Base-by-base conservation (phyloP, 2,797 vertebrate species). In the Tarsius wallacei region DNA sequence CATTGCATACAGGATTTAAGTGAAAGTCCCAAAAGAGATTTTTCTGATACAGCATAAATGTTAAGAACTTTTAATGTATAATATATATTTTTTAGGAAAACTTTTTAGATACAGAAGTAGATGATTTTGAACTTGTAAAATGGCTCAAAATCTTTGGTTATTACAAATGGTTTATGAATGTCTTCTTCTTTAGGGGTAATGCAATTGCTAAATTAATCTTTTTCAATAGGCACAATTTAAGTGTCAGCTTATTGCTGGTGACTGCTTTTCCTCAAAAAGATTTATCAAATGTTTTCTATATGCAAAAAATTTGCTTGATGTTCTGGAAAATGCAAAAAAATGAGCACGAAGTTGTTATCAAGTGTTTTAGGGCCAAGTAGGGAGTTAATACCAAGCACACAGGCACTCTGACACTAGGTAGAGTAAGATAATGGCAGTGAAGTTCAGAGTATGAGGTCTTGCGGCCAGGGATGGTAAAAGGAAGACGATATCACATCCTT, bases 1-100 rank as follows among this genome's bases (percentile, higher is more conserved):
- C 26, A 28, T 19, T 91, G 42, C 19, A 63, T 71, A 53, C 16
- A 63, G 64, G 85, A 87, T 87, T 91, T 85, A 93, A 96, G 51
- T 70, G 36, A 87, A 90, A 36, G 61, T 93, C 36, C 84, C 1
- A 26, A 47, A 26, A 87, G 90, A 66, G 64, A 36, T 7, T 33
- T 89, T 57, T 31, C 16, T 77, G 59, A 82, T 36, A 81, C 42
- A 82, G 85, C 1, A 63, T n/a, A 22, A 81, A 77, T 24, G 73
- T 87, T 59, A 74, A 59, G 15, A 19, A 33, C 5, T 64, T 89
- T 88, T 31, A 26, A 1, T 90, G 19, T 57, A 6, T 55, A 33
- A 70, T 55, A 21, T 55, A 21, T 10, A 3, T 59, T 49, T 90
- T 64, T 55, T 33, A 74, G 81, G 19, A 70, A 70, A 93, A 68